These are phyloP conservation scores for Aspidiotus rigidus DNA, from an alignment of 2,888 invertebrate genomes.

Conservation along the genomic window DNA sequence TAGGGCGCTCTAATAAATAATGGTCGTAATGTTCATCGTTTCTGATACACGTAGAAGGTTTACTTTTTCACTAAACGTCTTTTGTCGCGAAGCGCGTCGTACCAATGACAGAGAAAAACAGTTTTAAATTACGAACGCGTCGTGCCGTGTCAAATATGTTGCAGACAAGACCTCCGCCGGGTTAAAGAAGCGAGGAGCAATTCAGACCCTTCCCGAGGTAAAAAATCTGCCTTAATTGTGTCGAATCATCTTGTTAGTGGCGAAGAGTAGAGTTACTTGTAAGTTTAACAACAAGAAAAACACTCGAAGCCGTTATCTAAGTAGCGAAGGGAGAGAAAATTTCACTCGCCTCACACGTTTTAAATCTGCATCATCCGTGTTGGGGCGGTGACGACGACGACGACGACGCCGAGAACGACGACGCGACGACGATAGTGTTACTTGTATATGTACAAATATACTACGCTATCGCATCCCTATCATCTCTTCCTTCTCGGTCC, in stretches of 20 bases:
- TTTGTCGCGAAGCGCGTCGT: not conserved
- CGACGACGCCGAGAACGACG: constrained; percentile 20
- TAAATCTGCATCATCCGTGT: constrained; percentile 29
- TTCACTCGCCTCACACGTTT: constrained; percentile 28
- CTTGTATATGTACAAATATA: constrained; percentile 30
- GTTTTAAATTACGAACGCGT: not conserved
- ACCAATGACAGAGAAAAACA: not conserved
- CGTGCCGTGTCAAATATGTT: constrained; percentile 2
- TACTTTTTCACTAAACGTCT: not conserved
- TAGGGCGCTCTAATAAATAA: not conserved
- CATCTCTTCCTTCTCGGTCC: constrained; percentile 11
- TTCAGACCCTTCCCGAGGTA: constrained; percentile 5
- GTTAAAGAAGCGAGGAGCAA: not conserved
- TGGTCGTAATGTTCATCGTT: not conserved
- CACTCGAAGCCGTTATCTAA: constrained; percentile 24
- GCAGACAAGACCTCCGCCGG: constrained; percentile 6
- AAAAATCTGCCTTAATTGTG: constrained; percentile 24
- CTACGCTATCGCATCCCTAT: constrained; percentile 30
- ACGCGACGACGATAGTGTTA: constrained; percentile 20
- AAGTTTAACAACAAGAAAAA: constrained; percentile 33
- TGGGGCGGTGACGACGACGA: constrained; percentile 27
- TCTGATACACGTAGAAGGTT: not conserved
- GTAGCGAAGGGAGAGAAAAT: not conserved
- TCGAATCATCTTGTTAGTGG: constrained; percentile 28
- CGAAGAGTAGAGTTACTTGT: constrained; percentile 28